phyloP scores from a whole-genome alignment of 2,888 invertebrate genomes.

The Polietes domitor region DNA sequence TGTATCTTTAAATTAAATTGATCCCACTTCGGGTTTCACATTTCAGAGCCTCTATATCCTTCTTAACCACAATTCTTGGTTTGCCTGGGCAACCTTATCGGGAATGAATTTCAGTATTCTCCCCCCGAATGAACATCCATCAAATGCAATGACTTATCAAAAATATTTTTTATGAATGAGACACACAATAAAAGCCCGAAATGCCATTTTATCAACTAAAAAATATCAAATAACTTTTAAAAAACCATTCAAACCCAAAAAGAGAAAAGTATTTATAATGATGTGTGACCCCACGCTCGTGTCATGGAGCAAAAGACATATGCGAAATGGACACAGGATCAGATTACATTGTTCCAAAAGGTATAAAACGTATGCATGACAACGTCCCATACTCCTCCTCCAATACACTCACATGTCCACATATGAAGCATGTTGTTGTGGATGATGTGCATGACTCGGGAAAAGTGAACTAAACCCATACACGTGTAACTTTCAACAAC shows the following conservation, averaged over 20 bases:
- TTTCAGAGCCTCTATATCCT: neutral
- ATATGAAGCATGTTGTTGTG: conserved; percentile 16
- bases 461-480: conserved; percentile 60
- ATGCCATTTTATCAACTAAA: conserved; percentile 75
- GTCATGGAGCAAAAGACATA: conserved; percentile 41
- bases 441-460: conserved; percentile 44
- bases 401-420: no score
- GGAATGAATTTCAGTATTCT: neutral
- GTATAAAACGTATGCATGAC: conserved; percentile 46
- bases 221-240: conserved; percentile 77
- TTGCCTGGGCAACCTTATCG: conserved; percentile 43
- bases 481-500: conserved; percentile 57
- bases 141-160: conserved; percentile 67
- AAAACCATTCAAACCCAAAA: conserved; percentile 53
- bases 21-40: neutral
- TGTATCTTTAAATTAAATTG: neutral
- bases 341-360: conserved; percentile 76
- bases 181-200: conserved; percentile 52
- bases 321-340: conserved; percentile 75
- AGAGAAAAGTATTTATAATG: conserved; percentile 41
- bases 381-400: conserved; percentile 31
- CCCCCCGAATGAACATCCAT: conserved; percentile 62
- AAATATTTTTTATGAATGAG: conserved; percentile 42
- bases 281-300: conserved; percentile 35
- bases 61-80: neutral